These are phyloP conservation scores for Eurystomus gularis DNA, from an alignment of 2,113 vertebrate genomes.

Conservation along the genomic window DNA sequence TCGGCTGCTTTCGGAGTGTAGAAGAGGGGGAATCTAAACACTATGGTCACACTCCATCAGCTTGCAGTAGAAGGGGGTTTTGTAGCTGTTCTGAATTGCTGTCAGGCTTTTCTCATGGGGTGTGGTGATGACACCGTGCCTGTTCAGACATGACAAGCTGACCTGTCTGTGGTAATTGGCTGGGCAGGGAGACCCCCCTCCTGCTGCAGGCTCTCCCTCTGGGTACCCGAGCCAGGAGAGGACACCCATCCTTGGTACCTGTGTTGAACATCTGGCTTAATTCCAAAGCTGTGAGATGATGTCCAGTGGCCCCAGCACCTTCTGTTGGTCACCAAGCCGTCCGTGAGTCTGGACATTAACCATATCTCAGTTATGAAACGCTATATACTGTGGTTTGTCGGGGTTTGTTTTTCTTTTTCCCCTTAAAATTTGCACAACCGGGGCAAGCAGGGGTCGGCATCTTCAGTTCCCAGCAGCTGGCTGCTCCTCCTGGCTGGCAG, in stretches of 20 bases:
- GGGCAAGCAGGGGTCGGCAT: not conserved
- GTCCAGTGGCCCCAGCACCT: not conserved
- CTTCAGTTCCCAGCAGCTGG: not conserved
- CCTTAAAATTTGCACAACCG: constrained; percentile 38
- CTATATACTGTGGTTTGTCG: not conserved
- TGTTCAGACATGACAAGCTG: not conserved
- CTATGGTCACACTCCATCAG: not conserved
- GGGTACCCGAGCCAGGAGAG: not conserved
- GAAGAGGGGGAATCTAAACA: not conserved
- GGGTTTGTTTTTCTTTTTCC: not conserved
- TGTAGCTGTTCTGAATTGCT: not conserved
- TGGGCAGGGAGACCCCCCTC: not conserved
- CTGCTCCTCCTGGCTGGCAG: not conserved
- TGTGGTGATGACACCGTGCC: not conserved
- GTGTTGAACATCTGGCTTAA: not conserved
- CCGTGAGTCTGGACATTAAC: not conserved
- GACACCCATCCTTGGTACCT: not conserved
- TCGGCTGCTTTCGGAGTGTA: constrained; percentile 2
- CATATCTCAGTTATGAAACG: not conserved
- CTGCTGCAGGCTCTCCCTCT: not conserved
- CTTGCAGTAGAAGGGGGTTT: not conserved
- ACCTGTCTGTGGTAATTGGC: not conserved
- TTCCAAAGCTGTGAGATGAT: constrained; percentile 27
- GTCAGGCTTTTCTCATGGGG: not conserved
- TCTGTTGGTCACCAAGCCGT: not conserved